Percentiles rank a stretch among this genome's conserved stretches.
Evolutionary conservation across 92 coral and sea anemone species (phyloP).

Genomic region (Pocillopora grandis): DNA sequence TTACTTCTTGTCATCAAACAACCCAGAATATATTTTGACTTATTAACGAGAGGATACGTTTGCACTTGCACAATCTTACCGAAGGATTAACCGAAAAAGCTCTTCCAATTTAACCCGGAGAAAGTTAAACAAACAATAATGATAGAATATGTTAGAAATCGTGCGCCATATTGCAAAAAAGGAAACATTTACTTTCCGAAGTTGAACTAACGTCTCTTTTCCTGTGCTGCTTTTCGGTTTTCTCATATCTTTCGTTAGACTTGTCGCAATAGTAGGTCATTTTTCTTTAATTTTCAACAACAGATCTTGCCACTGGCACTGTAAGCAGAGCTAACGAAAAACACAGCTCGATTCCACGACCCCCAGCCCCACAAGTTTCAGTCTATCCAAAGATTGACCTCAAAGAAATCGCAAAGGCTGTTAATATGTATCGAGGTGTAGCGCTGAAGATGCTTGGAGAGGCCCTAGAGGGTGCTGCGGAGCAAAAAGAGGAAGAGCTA

Average conservation of each 20-base stretch:
- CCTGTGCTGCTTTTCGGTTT: too few species aligned
- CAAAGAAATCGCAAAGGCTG: slow-evolving; percentile 95
- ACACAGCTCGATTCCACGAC: slow-evolving; percentile 80
- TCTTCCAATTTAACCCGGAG: too few species aligned
- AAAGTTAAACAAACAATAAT: too few species aligned
- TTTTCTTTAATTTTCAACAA: not conserved
- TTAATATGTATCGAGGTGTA: slow-evolving; percentile 74
- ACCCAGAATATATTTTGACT: too few species aligned
- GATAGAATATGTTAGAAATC: too few species aligned
- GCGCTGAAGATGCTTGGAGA: slow-evolving; percentile 93
- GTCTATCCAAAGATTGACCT: slow-evolving; percentile 93
- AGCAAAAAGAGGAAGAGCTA: slow-evolving; percentile 75
- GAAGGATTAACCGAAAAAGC: too few species aligned
- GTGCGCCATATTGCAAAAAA: too few species aligned
- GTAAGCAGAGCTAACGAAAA: slow-evolving; percentile 74
- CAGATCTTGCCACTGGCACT: slow-evolving; percentile 96
- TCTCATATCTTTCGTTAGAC: not conserved
- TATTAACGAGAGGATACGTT: too few species aligned
- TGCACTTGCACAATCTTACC: too few species aligned
- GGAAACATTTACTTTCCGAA: too few species aligned
- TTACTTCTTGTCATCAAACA: too few species aligned
- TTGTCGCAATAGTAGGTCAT: not conserved
- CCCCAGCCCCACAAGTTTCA: slow-evolving; percentile 53
- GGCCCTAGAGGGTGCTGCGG: slow-evolving; percentile 87
- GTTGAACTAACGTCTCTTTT: too few species aligned